A percentile compares a stretch with the other conserved stretches of the same genome.
These are phyloP conservation scores for Drosophila mojavensis DNA, from an alignment of 1,140 invertebrate species.

Conservation along the genomic window DNA sequence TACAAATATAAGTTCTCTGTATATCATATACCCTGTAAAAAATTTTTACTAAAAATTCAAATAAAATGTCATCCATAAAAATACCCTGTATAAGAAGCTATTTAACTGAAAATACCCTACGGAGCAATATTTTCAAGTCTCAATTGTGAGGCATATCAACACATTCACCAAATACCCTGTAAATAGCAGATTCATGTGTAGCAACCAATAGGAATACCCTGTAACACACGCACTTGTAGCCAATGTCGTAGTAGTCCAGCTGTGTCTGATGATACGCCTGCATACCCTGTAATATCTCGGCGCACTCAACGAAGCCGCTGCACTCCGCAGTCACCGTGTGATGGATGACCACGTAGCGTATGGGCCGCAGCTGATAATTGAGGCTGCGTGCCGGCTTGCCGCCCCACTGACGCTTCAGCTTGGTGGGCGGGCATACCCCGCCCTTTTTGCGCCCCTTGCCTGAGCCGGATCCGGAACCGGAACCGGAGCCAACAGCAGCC, in stretches of 20 bases:
- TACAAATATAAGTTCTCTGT: no score
- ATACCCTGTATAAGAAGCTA: no score
- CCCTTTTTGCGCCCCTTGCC: conserved; percentile 26
- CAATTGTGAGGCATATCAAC: no score
- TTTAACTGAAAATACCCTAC: no score
- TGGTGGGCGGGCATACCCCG: conserved; percentile 65
- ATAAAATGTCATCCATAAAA: no score
- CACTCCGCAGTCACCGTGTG: conserved; percentile 88
- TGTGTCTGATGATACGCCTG: conserved; percentile 73
- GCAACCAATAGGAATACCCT: no score
- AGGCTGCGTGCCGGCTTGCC: conserved; percentile 84
- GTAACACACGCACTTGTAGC: conserved; percentile 68
- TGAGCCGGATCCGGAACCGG: not conserved
- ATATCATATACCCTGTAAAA: no score
- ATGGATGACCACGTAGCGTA: conserved; percentile 88
- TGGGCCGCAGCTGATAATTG: conserved; percentile 85
- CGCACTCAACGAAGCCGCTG: conserved; percentile 84
- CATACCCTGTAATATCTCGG: conserved; percentile 67
- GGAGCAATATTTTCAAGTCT: no score
- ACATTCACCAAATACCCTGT: no score
- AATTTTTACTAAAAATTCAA: no score
- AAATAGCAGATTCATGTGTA: no score
- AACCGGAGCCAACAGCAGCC: not conserved
- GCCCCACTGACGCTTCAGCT: conserved; percentile 79
- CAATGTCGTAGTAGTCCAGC: conserved; percentile 68